Conservation (phyloP, 2,113 vertebrate genomes). For the Leiothrix lutea region DNA sequence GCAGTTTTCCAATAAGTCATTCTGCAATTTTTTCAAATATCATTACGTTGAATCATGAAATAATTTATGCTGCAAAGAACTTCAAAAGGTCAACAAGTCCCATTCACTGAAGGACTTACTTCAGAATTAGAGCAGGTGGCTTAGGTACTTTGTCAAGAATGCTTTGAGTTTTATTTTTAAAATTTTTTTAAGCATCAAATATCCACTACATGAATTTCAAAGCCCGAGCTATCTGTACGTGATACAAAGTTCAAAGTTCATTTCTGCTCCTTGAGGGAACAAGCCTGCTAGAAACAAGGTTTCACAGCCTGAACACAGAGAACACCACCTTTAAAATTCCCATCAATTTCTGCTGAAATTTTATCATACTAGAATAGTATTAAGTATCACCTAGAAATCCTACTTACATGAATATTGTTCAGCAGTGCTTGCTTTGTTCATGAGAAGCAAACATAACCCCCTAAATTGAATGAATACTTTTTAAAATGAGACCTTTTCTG, state of each 20-base stretch:
- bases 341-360: neutral
- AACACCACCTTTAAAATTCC: neutral
- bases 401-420: neutral
- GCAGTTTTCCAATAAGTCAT: neutral
- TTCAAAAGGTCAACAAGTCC: neutral
- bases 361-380: neutral
- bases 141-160: neutral
- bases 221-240: neutral
- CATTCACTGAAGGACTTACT: neutral
- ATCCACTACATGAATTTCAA: neutral
- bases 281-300: neutral
- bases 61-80: neutral
- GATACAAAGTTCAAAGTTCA: neutral
- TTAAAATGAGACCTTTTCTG: neutral
- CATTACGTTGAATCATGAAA: neutral
- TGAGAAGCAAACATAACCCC: neutral
- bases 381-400: neutral
- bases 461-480: neutral
- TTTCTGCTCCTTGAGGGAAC: neutral
- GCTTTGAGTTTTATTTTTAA: neutral
- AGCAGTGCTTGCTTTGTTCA: neutral
- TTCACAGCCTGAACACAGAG: neutral
- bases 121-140: neutral
- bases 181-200: neutral
- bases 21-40: neutral